These are phyloP conservation scores for Nothura maculosa DNA, from an alignment of 2,797 vertebrate species.

Conservation along the genomic window DNA sequence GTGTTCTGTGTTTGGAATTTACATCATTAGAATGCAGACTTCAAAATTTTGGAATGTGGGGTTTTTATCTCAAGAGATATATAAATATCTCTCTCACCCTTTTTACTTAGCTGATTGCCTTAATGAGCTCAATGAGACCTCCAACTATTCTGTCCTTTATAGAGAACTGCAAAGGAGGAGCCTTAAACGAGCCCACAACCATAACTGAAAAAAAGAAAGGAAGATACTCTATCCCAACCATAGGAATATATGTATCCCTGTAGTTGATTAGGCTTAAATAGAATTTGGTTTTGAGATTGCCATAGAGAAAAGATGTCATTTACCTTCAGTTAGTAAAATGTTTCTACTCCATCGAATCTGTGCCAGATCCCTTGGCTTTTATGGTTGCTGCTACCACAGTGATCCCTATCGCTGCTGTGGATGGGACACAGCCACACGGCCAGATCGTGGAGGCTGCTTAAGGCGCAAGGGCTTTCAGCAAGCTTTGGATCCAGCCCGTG, in stretches of 20 bases:
- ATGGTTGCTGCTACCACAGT: background rate
- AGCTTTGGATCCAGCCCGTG: background rate
- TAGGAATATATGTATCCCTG: background rate
- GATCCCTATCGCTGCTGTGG: background rate
- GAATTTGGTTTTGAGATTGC: background rate
- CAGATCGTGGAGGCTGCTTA: background rate
- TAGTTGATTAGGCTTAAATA: background rate
- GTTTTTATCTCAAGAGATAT: background rate
- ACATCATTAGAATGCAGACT: background rate
- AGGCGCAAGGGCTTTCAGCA: background rate
- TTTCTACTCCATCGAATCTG: background rate
- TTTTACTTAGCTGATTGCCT: background rate
- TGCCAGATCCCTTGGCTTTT: background rate
- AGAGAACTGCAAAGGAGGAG: background rate
- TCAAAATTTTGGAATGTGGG: background rate
- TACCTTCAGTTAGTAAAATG: background rate
- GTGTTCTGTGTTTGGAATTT: background rate
- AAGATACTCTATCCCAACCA: background rate
- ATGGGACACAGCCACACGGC: background rate
- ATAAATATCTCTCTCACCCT: background rate
- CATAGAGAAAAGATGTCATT: background rate
- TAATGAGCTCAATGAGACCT: background rate
- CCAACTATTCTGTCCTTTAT: background rate
- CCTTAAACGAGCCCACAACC: background rate
- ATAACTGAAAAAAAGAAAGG: background rate